Percentiles rank a stretch among this genome's conserved stretches.
Evolutionary conservation across 1,140 invertebrate genomes (phyloP).

Genomic region (Pseudomyrmex concolor): DNA sequence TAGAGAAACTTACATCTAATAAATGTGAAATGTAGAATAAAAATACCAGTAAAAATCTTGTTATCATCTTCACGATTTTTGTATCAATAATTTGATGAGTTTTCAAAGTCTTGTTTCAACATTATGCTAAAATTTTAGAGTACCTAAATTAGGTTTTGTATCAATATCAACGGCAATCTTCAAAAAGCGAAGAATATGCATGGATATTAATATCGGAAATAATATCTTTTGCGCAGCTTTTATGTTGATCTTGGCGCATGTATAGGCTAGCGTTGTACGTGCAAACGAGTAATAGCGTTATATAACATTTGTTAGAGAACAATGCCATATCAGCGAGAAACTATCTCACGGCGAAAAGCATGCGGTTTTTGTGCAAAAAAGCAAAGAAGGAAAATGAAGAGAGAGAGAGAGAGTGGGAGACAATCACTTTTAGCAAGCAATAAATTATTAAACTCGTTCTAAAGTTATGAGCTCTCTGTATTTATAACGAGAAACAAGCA

Average conservation of each 20-base stretch:
- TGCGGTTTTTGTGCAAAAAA: conserved; percentile 51
- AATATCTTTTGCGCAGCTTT: conserved; percentile 19
- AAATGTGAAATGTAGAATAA: no score
- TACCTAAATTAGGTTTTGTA: conserved; percentile 9
- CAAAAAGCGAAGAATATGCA: conserved; percentile 31
- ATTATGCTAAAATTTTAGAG: no score
- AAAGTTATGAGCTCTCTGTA: conserved; percentile 32
- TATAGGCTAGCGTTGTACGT: background rate
- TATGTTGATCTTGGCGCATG: background rate
- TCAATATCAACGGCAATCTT: background rate
- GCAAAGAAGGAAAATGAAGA: conserved; percentile 1
- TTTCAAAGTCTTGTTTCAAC: conserved; percentile 6
- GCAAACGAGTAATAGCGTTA: conserved; percentile 20
- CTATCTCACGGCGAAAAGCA: conserved; percentile 17
- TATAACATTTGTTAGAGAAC: conserved; percentile 34
- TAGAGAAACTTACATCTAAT: no score
- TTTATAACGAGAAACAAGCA: conserved; percentile 22
- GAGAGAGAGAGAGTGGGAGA: background rate
- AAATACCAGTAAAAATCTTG: background rate
- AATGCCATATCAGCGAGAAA: conserved; percentile 36
- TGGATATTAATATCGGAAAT: conserved; percentile 42
- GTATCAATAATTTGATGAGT: background rate
- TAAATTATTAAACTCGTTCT: conserved; percentile 52
- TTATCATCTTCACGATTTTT: background rate
- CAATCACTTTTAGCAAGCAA: conserved; percentile 40